These are phyloP conservation scores for Mola mola DNA, from an alignment of 2,113 vertebrate genomes.

Conservation along the genomic window DNA sequence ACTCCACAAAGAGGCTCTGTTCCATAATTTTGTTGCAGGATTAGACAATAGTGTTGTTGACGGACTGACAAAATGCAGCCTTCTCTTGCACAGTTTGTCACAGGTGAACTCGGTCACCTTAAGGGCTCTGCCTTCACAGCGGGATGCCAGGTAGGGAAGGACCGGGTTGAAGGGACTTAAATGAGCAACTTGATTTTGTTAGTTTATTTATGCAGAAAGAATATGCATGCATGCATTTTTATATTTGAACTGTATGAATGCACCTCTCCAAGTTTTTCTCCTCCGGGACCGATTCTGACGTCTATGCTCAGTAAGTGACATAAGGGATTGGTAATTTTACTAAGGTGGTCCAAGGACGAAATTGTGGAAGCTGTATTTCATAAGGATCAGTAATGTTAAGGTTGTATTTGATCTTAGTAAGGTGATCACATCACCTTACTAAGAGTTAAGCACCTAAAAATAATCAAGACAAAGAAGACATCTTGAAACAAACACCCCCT, in stretches of 20 bases:
- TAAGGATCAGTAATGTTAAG: not conserved
- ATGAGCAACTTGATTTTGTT: not conserved
- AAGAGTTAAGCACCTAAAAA: too few species aligned
- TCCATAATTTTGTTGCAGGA: conserved; percentile 2
- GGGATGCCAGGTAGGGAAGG: conserved; percentile 55
- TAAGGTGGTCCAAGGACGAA: too few species aligned
- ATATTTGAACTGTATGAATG: not conserved
- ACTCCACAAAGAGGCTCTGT: conserved; percentile 28
- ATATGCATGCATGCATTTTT: not conserved
- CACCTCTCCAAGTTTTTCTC: not conserved
- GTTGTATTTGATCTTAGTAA: not conserved
- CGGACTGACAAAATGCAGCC: conserved; percentile 44
- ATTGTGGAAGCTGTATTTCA: not conserved
- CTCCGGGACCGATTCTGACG: not conserved
- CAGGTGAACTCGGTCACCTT: conserved; percentile 52
- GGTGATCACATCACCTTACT: too few species aligned
- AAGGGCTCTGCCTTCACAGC: conserved; percentile 39
- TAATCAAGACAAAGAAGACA: not conserved
- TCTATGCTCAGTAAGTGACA: too few species aligned
- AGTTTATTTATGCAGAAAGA: not conserved
- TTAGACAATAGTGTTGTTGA: conserved; percentile 18
- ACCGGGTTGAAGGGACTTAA: not conserved
- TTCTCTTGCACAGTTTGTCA: conserved; percentile 10
- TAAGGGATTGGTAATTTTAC: too few species aligned
- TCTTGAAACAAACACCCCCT: not conserved